Percentiles rank a stretch among this genome's conserved stretches.
Evolutionary conservation across 2,797 vertebrate genomes (phyloP).

Genomic region (Botia kubotai): DNA sequence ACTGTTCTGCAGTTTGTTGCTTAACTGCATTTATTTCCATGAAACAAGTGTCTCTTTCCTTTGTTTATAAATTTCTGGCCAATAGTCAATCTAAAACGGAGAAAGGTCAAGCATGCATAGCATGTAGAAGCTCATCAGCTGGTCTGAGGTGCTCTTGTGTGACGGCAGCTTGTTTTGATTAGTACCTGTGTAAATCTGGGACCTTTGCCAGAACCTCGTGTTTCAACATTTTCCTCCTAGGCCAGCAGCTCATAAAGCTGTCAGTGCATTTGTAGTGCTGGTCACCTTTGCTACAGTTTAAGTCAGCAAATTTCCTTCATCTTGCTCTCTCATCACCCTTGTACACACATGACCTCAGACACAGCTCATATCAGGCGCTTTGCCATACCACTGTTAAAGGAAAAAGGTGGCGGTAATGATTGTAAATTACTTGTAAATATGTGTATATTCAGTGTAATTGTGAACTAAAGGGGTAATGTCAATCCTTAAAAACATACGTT

Average conservation of each 20-base stretch:
- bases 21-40: neutral
- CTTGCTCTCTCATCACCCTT: constrained; percentile 45
- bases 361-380: constrained; percentile 4
- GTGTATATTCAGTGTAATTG: neutral
- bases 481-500: neutral
- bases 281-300: constrained; percentile 70
- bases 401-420: neutral
- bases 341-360: constrained; percentile 21
- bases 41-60: neutral
- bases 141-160: constrained; percentile 52
- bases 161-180: constrained; percentile 58
- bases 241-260: constrained; percentile 69
- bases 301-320: constrained; percentile 61
- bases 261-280: constrained; percentile 66
- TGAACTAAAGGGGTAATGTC: neutral
- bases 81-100: neutral
- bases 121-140: constrained; percentile 32
- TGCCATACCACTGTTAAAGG: constrained; percentile 6
- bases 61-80: constrained; percentile 13
- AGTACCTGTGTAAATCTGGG: constrained; percentile 66
- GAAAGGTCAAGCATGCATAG: constrained; percentile 13
- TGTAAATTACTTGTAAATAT: constrained; percentile 30
- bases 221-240: constrained; percentile 49
- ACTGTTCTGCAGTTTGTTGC: neutral
- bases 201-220: constrained; percentile 55